Evolutionary conservation across 2,888 invertebrate species (phyloP), one percentile per base, ranked within the genome.

Genomic region (Idaea straminata): DNA sequence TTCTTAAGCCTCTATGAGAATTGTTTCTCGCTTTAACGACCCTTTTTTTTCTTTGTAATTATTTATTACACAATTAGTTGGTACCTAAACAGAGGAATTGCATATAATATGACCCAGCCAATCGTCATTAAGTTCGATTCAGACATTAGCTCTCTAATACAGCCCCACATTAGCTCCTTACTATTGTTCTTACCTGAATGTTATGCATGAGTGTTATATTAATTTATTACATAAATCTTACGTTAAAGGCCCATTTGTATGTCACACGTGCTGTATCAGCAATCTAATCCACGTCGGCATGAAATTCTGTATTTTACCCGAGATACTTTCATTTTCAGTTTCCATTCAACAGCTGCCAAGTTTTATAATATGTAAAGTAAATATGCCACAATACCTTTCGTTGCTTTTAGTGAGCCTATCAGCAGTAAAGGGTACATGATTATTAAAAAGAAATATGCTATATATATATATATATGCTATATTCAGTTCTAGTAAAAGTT

Each of bases 261-360:
- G 36, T 36, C 36, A 10, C 5, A 36, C 10, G 10, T 36, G 5
- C 10, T 36, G 5, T 36, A 10, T 7, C 36, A 36, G 10, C 13
- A 7, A 13, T 36, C 7, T 47, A 47, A 47, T 47, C 47, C 47
- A 10, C 25, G 47, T 47, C 47, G 47, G 7, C 47, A 13, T 7
- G 7, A 47, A 47, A 47, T 47, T 47, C 25, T 25, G 0, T 10
- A 5, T 38, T 47, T 47, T 47, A 47, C 47, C 10, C 7, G 10
- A 47, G 47, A 47, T 47, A 47, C 47, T 60, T 68, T 63, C 64
- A 61, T 59, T 13, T 64, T 62, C 57, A 36, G 36, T 34, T 61
- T 61, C 64, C 60, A 64, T 72, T 72, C 69, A 72, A 35, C 61
- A 36, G 25, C 38, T 69, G 73, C 69, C 72, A 73, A 73, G 61